These are phyloP conservation scores for Montipora cactus DNA, from an alignment of 64 coral and sea anemone genomes.

Conservation along the genomic window DNA sequence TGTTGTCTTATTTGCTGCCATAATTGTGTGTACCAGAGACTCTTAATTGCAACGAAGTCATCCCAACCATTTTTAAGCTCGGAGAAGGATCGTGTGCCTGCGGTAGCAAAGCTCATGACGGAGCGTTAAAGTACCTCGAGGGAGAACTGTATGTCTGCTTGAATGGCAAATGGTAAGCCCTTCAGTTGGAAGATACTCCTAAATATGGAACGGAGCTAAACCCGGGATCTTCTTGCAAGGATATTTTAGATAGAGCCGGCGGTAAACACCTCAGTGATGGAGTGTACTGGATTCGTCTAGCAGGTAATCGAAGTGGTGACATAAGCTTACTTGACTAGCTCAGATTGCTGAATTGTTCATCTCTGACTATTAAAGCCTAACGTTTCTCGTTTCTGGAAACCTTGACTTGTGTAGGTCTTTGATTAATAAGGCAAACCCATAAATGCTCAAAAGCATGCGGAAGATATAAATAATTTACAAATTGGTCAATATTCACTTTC, in stretches of 20 bases:
- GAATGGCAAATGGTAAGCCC: neutral
- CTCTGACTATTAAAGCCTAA: too few species aligned
- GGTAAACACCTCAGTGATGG: neutral
- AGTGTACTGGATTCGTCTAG: conserved; percentile 7
- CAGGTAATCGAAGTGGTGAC: neutral
- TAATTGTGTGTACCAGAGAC: neutral
- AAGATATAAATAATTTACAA: too few species aligned
- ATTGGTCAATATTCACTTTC: too few species aligned
- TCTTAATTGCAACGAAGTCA: neutral
- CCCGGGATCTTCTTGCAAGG: conserved; percentile 17
- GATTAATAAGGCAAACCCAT: too few species aligned
- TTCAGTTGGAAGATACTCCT: neutral
- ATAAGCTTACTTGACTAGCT: too few species aligned
- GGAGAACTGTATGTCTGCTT: neutral
- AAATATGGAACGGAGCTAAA: neutral
- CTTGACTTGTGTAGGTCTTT: too few species aligned
- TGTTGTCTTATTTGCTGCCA: neutral
- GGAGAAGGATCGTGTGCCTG: conserved; percentile 2
- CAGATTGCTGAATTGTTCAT: too few species aligned
- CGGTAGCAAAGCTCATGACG: neutral
- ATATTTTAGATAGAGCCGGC: neutral
- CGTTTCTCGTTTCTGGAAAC: too few species aligned
- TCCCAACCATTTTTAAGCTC: conserved; percentile 9
- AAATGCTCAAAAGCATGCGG: too few species aligned
- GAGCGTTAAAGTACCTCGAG: neutral